Conservation (phyloP, 2,113 vertebrate genomes). For the Phylloscopus whistleri region DNA sequence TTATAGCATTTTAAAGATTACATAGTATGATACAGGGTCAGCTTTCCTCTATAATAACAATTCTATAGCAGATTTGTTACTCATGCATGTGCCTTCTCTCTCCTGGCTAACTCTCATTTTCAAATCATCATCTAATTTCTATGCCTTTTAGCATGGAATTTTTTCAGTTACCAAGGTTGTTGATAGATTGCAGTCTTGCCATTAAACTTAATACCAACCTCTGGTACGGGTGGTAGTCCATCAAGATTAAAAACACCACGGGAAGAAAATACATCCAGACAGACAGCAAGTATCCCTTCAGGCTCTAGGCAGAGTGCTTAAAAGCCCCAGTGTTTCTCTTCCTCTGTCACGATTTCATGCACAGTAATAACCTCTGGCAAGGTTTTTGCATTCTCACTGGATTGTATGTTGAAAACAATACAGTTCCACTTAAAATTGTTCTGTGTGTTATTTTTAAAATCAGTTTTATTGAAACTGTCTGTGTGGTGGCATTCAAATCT, state of each 20-base stretch:
- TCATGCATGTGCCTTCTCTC: not conserved
- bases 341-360: not conserved
- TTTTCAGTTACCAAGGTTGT: not conserved
- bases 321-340: not conserved
- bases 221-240: not conserved
- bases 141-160: not conserved
- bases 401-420: not conserved
- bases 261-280: not conserved
- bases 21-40: not conserved
- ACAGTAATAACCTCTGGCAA: not conserved
- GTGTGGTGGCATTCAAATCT: not conserved
- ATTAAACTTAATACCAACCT: not conserved
- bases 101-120: not conserved
- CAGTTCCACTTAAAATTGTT: not conserved
- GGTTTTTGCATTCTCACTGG: not conserved
- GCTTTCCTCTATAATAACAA: not conserved
- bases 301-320: not conserved
- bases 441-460: not conserved
- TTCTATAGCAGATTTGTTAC: not conserved
- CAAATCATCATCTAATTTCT: not conserved
- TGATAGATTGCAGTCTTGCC: not conserved
- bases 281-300: not conserved
- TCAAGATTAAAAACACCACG: not conserved
- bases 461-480: conserved; percentile 9
- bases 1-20: not conserved